Evolutionary conservation across 2,797 vertebrate species (phyloP).

Genomic region (Heterohyrax brucei): DNA sequence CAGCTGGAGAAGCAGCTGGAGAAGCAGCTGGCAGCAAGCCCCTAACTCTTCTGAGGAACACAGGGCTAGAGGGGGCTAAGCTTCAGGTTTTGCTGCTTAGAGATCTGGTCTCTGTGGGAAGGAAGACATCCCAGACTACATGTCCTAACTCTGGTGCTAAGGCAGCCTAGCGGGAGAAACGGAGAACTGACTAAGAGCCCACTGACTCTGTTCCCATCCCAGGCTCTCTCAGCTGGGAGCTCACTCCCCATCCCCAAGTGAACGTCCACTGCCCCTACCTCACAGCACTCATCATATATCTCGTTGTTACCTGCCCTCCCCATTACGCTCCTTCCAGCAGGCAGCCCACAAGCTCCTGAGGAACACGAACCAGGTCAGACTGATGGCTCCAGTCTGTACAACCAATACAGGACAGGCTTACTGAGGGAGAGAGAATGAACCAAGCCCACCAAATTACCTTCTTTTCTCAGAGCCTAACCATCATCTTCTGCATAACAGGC

Average conservation of each 20-base stretch:
- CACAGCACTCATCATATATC: too few species aligned
- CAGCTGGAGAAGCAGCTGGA: neutral
- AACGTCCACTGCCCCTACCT: neutral
- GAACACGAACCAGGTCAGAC: neutral
- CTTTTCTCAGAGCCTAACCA: constrained; percentile 33
- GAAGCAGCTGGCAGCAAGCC: neutral
- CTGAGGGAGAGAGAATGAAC: neutral
- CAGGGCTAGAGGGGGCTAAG: neutral
- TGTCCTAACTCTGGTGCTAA: neutral
- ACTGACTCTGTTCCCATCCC: neutral
- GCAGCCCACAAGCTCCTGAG: neutral
- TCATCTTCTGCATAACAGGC: neutral
- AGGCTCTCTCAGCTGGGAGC: neutral
- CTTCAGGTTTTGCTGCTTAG: neutral
- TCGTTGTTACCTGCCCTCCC: neutral
- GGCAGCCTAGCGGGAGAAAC: neutral
- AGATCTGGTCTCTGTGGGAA: neutral
- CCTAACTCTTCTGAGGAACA: neutral
- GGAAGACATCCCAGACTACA: neutral
- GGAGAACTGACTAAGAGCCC: neutral
- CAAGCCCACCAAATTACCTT: neutral
- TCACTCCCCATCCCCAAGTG: too few species aligned
- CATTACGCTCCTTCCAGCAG: neutral
- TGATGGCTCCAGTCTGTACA: neutral
- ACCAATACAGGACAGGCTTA: constrained; percentile 10